A percentile compares a stretch with the other conserved stretches of the same genome.
These are phyloP conservation scores for Lycodopsis pacificus DNA, from an alignment of 2,797 vertebrate species.

Conservation along the genomic window DNA sequence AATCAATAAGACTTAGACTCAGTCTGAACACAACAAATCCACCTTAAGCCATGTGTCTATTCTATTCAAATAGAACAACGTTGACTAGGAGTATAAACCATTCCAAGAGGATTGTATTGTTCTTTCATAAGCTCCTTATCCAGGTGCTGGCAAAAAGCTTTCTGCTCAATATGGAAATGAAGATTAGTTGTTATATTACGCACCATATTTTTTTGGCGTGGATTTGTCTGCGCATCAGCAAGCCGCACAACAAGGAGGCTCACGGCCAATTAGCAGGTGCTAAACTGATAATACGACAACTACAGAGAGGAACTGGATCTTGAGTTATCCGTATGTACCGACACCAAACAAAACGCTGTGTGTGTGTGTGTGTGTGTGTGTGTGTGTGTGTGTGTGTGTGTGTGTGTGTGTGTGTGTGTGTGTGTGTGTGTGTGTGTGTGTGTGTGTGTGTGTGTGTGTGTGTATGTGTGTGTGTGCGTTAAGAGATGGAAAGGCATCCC, in stretches of 20 bases:
- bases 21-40: conserved; percentile 59
- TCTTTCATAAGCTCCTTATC: conserved; percentile 50
- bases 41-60: conserved; percentile 50
- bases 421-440: not conserved
- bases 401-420: no score
- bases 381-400: not conserved
- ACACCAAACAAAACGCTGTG: not conserved
- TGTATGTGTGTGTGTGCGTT: no score
- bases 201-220: conserved; percentile 24
- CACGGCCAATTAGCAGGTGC: conserved; percentile 20
- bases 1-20: conserved; percentile 52
- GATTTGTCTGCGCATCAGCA: conserved; percentile 11
- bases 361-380: not conserved
- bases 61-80: conserved; percentile 38
- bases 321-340: not conserved
- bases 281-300: not conserved
- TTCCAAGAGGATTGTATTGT: conserved; percentile 52
- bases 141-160: conserved; percentile 54
- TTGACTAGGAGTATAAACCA: conserved; percentile 29
- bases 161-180: conserved; percentile 39
- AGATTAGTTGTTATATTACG: conserved; percentile 47
- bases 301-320: not conserved
- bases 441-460: not conserved
- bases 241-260: conserved; percentile 12
- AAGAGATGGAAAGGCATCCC: no score